Evolutionary conservation across 2,888 invertebrate species (phyloP), one percentile per base, ranked within the genome.

Genomic region (Polydrusus cervinus): DNA sequence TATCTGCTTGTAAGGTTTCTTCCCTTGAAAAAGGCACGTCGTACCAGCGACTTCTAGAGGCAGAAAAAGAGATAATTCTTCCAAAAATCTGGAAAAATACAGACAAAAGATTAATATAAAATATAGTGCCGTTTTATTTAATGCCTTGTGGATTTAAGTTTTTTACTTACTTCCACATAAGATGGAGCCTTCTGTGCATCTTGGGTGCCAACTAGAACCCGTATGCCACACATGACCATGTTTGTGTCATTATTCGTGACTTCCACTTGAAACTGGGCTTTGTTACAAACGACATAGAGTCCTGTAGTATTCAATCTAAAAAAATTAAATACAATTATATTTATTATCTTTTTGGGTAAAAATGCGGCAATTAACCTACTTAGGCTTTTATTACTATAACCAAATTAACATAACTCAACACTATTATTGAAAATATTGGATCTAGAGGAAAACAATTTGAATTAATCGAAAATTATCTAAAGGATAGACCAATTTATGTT

Each of bases 11-110:
- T 9, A 98, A 88, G 69, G 96, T 96, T 87, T 99, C 98, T 83
- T 98, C 98, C 57, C 97, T 90, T 0, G 97, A 96, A 79, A 99
- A 90, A 0, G 98, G 98, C 80, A 99, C 92, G 86, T 99, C 98
- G 84, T 95, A 97, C 98, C 98, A 99, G 13, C 99, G 92, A 80
- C 93, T 93, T 38, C 95, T 91, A 0, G 92, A 90, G 0, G 83
- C 80, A 2, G 80, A 76, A 55, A 83, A 78, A 2, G 84, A 81
- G 57, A 84, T 82, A 61, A 84, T 83, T 34, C 85, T 78, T 51
- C 84, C 84, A 76, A 84, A 84, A 2, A 84, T 78, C 79, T 80
- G 57, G 49, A 67, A 70, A 51, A 62, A 71, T 49, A 30, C 25
- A 61, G 7, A 38, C 10, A 34, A 34, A n/a, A n/a, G n/a, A 13